Evolutionary conservation across 2,888 invertebrate genomes (phyloP).

Genomic region (Lottia scabra): DNA sequence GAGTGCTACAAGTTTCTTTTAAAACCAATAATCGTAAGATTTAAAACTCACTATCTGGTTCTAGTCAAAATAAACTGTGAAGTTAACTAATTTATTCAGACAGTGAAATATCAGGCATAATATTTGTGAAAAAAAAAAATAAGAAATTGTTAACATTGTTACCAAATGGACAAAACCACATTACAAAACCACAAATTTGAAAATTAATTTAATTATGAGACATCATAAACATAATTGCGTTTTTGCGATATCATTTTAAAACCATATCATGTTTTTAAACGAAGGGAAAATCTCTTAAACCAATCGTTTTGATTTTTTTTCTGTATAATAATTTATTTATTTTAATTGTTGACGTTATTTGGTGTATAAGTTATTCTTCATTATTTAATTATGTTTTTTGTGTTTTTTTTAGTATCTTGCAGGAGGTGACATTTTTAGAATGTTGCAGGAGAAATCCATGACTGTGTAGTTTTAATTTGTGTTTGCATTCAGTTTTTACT

Average conservation of each 20-base stretch:
- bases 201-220: no score
- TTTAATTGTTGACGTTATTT: background rate
- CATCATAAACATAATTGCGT: no score
- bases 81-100: background rate
- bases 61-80: background rate
- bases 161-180: background rate
- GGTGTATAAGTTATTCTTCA: constrained; percentile 1
- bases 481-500: constrained; percentile 1
- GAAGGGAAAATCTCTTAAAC: constrained; percentile 1
- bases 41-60: constrained; percentile 68
- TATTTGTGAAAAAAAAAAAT: no score
- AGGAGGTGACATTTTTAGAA: background rate
- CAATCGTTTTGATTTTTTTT: background rate
- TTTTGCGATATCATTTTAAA: no score
- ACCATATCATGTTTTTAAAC: background rate
- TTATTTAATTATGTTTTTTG: constrained; percentile 6
- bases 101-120: background rate
- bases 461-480: constrained; percentile 6
- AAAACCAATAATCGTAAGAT: constrained; percentile 78
- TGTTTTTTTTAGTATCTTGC: constrained; percentile 3
- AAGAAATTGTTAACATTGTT: background rate
- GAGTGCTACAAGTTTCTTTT: constrained; percentile 97
- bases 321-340: constrained; percentile 4
- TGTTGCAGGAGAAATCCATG: background rate
- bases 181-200: no score